These are phyloP conservation scores for Acrobasis repandana DNA, from an alignment of 2,888 invertebrate genomes.

Conservation along the genomic window DNA sequence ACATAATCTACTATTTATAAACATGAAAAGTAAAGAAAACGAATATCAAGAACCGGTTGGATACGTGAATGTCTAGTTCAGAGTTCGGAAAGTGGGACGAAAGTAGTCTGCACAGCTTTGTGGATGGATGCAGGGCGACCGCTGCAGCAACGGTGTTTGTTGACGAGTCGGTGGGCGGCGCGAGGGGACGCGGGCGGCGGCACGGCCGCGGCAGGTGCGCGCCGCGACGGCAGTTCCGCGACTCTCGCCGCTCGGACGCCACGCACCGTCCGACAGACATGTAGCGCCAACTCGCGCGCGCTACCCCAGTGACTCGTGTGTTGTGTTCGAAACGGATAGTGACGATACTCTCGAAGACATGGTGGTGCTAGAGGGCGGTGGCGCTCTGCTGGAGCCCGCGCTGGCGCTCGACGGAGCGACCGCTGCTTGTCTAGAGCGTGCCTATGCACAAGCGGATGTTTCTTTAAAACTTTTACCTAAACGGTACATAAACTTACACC, in stretches of 20 bases:
- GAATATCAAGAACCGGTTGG: constrained; percentile 30
- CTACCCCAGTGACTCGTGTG: constrained; percentile 60
- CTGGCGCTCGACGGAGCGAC: constrained; percentile 88
- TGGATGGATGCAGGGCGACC: constrained; percentile 69
- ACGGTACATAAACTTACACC: constrained; percentile 94
- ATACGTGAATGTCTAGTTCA: constrained; percentile 34
- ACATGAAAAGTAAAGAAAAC: constrained; percentile 17
- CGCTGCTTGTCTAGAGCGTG: constrained; percentile 88
- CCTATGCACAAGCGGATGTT: constrained; percentile 91
- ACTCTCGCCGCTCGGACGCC: constrained; percentile 65
- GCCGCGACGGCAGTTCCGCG: constrained; percentile 73
- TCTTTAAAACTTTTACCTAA: constrained; percentile 95
- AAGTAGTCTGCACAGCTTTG: constrained; percentile 60
- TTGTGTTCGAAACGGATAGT: constrained; percentile 54
- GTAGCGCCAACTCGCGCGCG: constrained; percentile 60
- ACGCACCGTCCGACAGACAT: constrained; percentile 65
- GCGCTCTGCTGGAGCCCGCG: constrained; percentile 80
- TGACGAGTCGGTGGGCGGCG: constrained; percentile 68
- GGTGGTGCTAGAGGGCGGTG: constrained; percentile 80
- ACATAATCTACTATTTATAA: neutral
- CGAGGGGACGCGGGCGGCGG: constrained; percentile 50
- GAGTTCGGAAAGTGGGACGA: constrained; percentile 64
- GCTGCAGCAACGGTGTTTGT: constrained; percentile 78
- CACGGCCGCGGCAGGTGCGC: constrained; percentile 61
- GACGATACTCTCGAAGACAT: constrained; percentile 55